Evolutionary conservation across 2,113 vertebrate species (phyloP), one percentile per base, ranked within the genome.

Genomic region (Aldabrachelys gigantea): DNA sequence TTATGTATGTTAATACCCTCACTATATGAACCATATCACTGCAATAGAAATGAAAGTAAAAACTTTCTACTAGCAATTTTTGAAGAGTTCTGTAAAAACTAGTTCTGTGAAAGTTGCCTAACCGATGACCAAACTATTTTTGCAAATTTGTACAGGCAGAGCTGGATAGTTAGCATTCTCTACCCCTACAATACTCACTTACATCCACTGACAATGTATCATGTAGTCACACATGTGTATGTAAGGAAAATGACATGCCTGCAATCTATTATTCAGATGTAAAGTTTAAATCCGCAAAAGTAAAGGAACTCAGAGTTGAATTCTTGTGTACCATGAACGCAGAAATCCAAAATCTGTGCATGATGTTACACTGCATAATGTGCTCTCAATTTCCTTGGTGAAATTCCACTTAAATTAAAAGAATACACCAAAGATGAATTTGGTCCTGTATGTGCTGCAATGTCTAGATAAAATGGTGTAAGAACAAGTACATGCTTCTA

Each of bases 191-290:
- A 4, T 49, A 52, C 7, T 49, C 80, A 29, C 59, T 44, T 85
- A 25, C 22, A 47, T 27, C 69, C 82, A 82, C 0, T 0, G 54
- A 81, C 14, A 2, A 1, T 2, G 38, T 50, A 92, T 19, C 80
- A 25, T 2, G 1, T 0, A 0, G 1, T 0, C 80, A 38, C 35
- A 82, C 84, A 69, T 25, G 29, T 14, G 6, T 47, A 24, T 27
- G 24, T 47, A 16, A 49, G 62, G 0, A 1, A 82, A 81, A 86
- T 88, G 29, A 16, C 19, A 1, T 16, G 65, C 35, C 44, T 69
- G 25, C 1, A 0, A 52, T 47, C 9, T 50, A 76, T 25, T 59
- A 59, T 4, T 44, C 47, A 27, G 35, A 31, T 87, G 4, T 82
- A 22, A 89, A 22, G 19, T 1, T 1, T 1, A 87, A 81, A 31